Conservation (phyloP, 2,888 invertebrate genomes). For the Agriopis leucophaearia region DNA sequence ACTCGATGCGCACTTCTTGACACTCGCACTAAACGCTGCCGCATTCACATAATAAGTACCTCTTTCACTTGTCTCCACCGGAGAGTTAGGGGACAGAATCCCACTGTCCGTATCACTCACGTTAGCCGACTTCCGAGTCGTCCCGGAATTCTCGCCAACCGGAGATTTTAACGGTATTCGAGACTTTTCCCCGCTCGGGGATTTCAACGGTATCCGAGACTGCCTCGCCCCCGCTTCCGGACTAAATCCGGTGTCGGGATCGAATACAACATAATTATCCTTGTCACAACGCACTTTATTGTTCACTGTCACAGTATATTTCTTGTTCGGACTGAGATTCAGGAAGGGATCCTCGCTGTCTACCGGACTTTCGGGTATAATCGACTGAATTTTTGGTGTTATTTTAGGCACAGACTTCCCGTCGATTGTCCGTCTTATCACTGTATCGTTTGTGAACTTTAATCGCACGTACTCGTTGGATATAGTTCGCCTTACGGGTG, state of each 20-base stretch:
- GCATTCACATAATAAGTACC: constrained; percentile 77
- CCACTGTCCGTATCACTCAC: constrained; percentile 89
- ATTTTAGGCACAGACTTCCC: constrained; percentile 81
- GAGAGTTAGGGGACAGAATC: constrained; percentile 88
- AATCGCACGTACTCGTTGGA: constrained; percentile 82
- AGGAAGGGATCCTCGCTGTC: constrained; percentile 81
- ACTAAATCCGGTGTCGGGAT: constrained; percentile 80
- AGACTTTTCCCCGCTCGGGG: constrained; percentile 68
- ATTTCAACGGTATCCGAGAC: constrained; percentile 68
- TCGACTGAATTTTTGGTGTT: constrained; percentile 82
- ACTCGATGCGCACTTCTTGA: constrained; percentile 67
- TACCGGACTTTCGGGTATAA: constrained; percentile 83
- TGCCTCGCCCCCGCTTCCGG: constrained; percentile 57
- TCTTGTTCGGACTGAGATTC: constrained; percentile 83
- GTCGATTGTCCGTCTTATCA: constrained; percentile 76
- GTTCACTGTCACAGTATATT: constrained; percentile 83
- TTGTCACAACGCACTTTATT: constrained; percentile 84
- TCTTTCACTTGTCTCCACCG: constrained; percentile 81
- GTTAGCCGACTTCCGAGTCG: constrained; percentile 71
- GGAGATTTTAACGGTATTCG: constrained; percentile 73
- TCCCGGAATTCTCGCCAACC: constrained; percentile 65
- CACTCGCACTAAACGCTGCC: constrained; percentile 72
- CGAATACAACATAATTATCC: constrained; percentile 84
- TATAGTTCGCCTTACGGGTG: constrained; percentile 79
- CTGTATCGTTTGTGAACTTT: constrained; percentile 79